phyloP scores from a whole-genome alignment of 2,113 vertebrate species.

The Phaethornis superciliosus region DNA sequence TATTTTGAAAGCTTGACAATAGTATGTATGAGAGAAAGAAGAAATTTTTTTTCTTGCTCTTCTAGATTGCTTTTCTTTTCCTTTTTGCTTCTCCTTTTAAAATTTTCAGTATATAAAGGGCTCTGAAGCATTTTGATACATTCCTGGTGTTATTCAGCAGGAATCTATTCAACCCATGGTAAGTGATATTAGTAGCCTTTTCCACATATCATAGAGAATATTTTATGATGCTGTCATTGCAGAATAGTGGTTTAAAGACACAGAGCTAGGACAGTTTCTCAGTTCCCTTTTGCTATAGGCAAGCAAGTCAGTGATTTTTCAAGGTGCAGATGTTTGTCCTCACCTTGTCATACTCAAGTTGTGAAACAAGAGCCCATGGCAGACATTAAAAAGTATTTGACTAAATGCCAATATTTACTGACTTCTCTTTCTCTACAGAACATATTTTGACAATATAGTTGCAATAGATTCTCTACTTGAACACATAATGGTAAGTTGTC shows the following conservation, averaged over 20 bases:
- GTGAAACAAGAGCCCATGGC: background rate
- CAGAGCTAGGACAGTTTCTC: background rate
- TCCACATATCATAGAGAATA: background rate
- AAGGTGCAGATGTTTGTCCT: background rate
- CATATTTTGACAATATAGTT: constrained; percentile 99
- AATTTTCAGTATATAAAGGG: background rate
- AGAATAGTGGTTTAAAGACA: background rate
- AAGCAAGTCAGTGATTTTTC: background rate
- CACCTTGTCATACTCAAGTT: background rate
- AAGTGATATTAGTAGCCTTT: background rate
- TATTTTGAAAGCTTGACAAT: background rate
- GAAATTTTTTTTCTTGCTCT: background rate
- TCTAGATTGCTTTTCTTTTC: background rate
- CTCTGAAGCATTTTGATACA: background rate
- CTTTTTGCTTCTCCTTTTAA: background rate
- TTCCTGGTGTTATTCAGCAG: background rate
- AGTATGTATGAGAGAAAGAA: background rate
- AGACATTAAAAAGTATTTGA: background rate
- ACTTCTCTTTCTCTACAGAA: constrained; percentile 84
- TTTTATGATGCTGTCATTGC: background rate
- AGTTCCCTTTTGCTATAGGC: background rate
- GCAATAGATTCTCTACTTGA: constrained; percentile 99
- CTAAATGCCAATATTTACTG: constrained; percentile 2
- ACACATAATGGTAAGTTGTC: constrained; percentile 97
- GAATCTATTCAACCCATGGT: background rate